Conservation (phyloP, 1,140 invertebrate genomes). For the Pogonomyrmex californicus region DNA sequence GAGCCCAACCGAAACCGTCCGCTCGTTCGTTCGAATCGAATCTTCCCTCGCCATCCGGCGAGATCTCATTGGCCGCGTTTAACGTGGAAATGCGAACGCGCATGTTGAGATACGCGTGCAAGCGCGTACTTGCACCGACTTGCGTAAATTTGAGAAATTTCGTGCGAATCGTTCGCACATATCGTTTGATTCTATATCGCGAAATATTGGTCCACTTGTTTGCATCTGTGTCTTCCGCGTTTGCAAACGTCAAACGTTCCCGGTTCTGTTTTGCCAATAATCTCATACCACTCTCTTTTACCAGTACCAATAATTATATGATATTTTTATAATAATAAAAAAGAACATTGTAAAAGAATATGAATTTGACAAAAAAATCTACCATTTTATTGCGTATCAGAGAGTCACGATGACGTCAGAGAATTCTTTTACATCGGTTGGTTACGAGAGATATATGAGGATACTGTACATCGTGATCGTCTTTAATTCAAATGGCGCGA, state of each 20-base stretch:
- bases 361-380: not conserved
- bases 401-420: not conserved
- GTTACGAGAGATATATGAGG: conserved; percentile 18
- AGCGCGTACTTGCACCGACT: not conserved
- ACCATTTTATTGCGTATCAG: not conserved
- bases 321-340: not conserved
- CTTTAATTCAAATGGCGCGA: conserved; percentile 55
- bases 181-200: not conserved
- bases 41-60: conserved; percentile 66
- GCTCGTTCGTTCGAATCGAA: conserved; percentile 77
- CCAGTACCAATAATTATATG: too few relatives aligned
- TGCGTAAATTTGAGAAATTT: not conserved
- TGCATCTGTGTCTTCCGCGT: not conserved
- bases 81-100: conserved; percentile 54
- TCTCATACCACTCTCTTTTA: not conserved
- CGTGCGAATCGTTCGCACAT: not conserved
- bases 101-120: conserved; percentile 40
- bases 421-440: not conserved
- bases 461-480: conserved; percentile 37
- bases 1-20: conserved; percentile 81
- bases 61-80: conserved; percentile 66
- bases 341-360: not conserved
- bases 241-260: not conserved
- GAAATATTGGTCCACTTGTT: not conserved
- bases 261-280: too few relatives aligned